Evolutionary conservation across 2,888 invertebrate species (phyloP).

Genomic region (Pterobdella sp.): DNA sequence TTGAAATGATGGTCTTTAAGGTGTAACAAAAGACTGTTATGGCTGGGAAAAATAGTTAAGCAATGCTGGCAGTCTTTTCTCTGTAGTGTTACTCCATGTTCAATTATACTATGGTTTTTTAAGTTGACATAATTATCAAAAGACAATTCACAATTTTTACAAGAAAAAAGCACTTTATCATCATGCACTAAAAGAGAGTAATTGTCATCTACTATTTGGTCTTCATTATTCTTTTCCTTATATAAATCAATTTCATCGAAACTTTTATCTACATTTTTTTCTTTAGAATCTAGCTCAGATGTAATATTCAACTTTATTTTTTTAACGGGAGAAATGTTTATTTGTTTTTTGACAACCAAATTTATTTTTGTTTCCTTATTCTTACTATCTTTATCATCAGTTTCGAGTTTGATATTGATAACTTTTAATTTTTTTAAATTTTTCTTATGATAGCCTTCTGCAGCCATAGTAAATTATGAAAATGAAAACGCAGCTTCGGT

Average conservation of each 20-base stretch:
- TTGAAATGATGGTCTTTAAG: slow-evolving; percentile 15
- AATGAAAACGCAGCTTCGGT: slow-evolving; percentile 9
- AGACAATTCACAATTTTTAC: not conserved
- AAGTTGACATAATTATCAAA: slow-evolving; percentile 21
- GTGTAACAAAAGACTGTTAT: slow-evolving; percentile 16
- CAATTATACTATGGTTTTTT: slow-evolving; percentile 15
- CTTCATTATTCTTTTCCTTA: too few species aligned
- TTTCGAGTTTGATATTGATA: not conserved
- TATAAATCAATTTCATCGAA: too few species aligned
- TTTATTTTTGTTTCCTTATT: not conserved
- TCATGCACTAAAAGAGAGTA: not conserved
- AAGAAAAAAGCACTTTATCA: slow-evolving; percentile 13
- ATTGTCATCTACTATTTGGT: not conserved
- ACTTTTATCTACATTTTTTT: too few species aligned
- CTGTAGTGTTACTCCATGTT: slow-evolving; percentile 7
- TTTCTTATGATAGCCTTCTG: not conserved
- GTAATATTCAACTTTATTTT: too few species aligned
- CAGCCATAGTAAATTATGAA: slow-evolving; percentile 15
- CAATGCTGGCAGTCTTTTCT: slow-evolving; percentile 24
- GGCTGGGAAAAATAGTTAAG: not conserved
- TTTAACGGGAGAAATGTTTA: not conserved
- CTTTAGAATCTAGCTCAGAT: too few species aligned
- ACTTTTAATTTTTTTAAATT: not conserved
- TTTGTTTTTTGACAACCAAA: not conserved
- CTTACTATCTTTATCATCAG: not conserved